phyloP scores from a whole-genome alignment of 2,797 vertebrate species.

The Sternarchorhynchus goeldii region DNA sequence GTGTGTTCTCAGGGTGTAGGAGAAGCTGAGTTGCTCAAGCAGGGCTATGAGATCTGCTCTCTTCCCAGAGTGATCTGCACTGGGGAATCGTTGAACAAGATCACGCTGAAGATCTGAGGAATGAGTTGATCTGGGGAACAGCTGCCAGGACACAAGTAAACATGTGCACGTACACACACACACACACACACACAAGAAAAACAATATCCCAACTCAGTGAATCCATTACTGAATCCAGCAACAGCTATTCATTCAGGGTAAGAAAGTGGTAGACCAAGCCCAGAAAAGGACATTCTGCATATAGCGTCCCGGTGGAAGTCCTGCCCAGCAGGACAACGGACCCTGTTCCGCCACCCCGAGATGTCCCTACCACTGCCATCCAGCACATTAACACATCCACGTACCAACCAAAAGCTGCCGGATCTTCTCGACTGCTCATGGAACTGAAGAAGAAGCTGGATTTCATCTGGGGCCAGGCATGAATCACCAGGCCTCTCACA shows the following conservation, averaged over 20 bases:
- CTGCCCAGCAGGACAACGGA: too few species aligned
- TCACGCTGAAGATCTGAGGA: conserved; percentile 61
- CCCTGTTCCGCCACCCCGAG: too few species aligned
- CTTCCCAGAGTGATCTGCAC: conserved; percentile 29
- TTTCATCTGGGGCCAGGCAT: conserved; percentile 79
- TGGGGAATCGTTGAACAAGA: conserved; percentile 62
- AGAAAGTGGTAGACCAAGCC: not conserved
- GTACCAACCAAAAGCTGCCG: conserved; percentile 86
- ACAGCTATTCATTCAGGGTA: not conserved
- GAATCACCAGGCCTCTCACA: conserved; percentile 68
- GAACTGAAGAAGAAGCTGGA: conserved; percentile 80
- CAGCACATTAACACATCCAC: not conserved
- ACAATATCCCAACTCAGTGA: not conserved
- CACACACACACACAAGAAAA: not conserved
- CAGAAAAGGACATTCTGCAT: not conserved
- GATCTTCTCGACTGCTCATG: conserved; percentile 76
- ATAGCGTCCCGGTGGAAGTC: not conserved
- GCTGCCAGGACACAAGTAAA: conserved; percentile 72
- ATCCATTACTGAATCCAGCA: not conserved
- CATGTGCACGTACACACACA: conserved; percentile 18
- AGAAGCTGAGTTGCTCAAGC: conserved; percentile 55
- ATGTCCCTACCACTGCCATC: too few species aligned
- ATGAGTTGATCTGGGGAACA: conserved; percentile 75
- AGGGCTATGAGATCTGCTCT: conserved; percentile 57
- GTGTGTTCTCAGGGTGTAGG: conserved; percentile 57